Percentiles rank a stretch among this genome's conserved stretches.
Conservation (phyloP, 2,113 vertebrate species). For the Erythrocebus patas region DNA sequence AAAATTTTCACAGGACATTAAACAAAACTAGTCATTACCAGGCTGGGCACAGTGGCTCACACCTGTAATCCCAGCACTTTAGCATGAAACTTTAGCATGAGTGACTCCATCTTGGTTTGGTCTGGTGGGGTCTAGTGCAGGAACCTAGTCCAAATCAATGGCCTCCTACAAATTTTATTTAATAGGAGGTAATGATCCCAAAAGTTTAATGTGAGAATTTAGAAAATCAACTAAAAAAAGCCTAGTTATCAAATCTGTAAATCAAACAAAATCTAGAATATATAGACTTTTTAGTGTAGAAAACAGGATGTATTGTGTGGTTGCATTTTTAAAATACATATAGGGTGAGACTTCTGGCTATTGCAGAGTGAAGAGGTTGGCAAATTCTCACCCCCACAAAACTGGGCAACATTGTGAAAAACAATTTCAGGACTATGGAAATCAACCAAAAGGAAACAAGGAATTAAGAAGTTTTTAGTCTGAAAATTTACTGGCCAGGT, state of each 20-base stretch:
- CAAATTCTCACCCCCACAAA: background rate
- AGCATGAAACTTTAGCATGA: background rate
- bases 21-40: background rate
- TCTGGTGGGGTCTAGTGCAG: background rate
- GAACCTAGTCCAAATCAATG: background rate
- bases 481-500: background rate
- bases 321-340: background rate
- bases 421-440: background rate
- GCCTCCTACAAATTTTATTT: background rate
- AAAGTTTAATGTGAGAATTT: slow-evolving; percentile 15
- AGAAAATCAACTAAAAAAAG: background rate
- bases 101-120: background rate
- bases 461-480: background rate
- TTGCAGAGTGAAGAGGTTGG: background rate
- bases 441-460: background rate
- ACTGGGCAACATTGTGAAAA: background rate
- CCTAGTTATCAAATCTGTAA: background rate
- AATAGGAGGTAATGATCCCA: background rate
- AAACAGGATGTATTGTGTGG: background rate
- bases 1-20: background rate
- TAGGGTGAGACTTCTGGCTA: background rate
- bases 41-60: no score
- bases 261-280: background rate
- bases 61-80: no score
- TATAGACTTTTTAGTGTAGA: background rate